Evolutionary conservation across 2,888 invertebrate genomes (phyloP).

Genomic region (Drosophila mettleri): DNA sequence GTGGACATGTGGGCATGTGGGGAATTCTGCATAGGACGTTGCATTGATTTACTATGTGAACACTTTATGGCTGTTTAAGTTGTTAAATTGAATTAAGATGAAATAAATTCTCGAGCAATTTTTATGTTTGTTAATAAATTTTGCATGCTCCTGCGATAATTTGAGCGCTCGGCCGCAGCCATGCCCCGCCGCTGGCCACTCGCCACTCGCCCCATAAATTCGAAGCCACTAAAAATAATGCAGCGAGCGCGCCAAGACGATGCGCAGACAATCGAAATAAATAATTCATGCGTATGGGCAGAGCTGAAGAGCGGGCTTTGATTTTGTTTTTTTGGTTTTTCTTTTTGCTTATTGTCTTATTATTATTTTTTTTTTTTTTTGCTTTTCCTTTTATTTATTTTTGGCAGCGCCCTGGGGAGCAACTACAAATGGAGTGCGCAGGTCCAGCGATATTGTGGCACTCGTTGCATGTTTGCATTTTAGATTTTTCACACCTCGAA

Average conservation of each 20-base stretch:
- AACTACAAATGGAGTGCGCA: slow-evolving; percentile 75
- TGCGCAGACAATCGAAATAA: slow-evolving; percentile 74
- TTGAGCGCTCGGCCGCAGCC: slow-evolving; percentile 58
- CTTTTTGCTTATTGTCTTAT: slow-evolving; percentile 1
- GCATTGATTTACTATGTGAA: slow-evolving; percentile 82
- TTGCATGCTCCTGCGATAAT: slow-evolving; percentile 75
- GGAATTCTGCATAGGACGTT: slow-evolving; percentile 57
- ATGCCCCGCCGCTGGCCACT: neutral
- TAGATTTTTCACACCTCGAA: slow-evolving; percentile 78
- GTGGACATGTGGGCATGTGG: slow-evolving; percentile 27
- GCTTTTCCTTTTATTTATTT: slow-evolving; percentile 27
- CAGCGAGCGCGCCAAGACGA: slow-evolving; percentile 14
- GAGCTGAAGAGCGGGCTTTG: slow-evolving; percentile 18
- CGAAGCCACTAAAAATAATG: slow-evolving; percentile 69
- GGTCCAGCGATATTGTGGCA: slow-evolving; percentile 31
- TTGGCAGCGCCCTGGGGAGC: slow-evolving; percentile 68
- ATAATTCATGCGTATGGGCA: slow-evolving; percentile 72
- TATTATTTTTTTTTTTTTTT: slow-evolving; percentile 12
- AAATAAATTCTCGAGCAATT: slow-evolving; percentile 78
- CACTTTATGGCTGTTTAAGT: slow-evolving; percentile 83
- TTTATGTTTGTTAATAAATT: slow-evolving; percentile 82
- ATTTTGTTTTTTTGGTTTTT: slow-evolving; percentile 11
- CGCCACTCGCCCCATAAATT: slow-evolving; percentile 44
- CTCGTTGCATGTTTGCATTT: slow-evolving; percentile 73
- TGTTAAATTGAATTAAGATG: slow-evolving; percentile 83